These are phyloP conservation scores for Hoplodrina ambigua DNA, from an alignment of 2,888 invertebrate genomes.

Conservation along the genomic window DNA sequence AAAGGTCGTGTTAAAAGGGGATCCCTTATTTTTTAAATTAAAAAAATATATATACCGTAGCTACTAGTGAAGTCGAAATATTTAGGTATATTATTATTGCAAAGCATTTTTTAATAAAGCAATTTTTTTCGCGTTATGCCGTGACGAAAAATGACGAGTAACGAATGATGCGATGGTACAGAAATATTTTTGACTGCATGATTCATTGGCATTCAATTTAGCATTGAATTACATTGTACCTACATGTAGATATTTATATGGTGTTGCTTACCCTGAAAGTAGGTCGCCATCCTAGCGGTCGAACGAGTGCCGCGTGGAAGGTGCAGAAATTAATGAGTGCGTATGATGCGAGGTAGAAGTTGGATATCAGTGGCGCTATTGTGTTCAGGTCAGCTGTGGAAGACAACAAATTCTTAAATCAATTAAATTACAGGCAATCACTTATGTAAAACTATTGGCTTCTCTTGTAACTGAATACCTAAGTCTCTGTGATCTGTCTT, in stretches of 20 bases:
- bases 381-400: conserved; percentile 95
- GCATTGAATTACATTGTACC: conserved; percentile 41
- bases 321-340: conserved; percentile 98
- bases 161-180: conserved; percentile 2
- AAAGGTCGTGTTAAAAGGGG: not conserved
- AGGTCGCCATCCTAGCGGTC: conserved; percentile 97
- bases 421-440: not conserved
- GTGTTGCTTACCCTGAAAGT: conserved; percentile 93
- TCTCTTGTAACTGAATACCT: not conserved
- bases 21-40: not conserved
- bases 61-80: not conserved
- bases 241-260: conserved; percentile 19
- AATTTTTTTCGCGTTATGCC: conserved; percentile 6
- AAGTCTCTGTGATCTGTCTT: not conserved
- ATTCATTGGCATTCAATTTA: conserved; percentile 33
- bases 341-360: conserved; percentile 98
- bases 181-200: conserved; percentile 28
- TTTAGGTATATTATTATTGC: not conserved
- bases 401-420: not conserved
- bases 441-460: not conserved
- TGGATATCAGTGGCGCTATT: conserved; percentile 98
- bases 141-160: conserved; percentile 30
- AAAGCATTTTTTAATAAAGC: conserved; percentile 2
- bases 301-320: conserved; percentile 97
- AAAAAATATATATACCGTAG: not conserved